These are phyloP conservation scores for Nycticryphes semicollaris DNA, from an alignment of 2,113 vertebrate species.

Conservation along the genomic window DNA sequence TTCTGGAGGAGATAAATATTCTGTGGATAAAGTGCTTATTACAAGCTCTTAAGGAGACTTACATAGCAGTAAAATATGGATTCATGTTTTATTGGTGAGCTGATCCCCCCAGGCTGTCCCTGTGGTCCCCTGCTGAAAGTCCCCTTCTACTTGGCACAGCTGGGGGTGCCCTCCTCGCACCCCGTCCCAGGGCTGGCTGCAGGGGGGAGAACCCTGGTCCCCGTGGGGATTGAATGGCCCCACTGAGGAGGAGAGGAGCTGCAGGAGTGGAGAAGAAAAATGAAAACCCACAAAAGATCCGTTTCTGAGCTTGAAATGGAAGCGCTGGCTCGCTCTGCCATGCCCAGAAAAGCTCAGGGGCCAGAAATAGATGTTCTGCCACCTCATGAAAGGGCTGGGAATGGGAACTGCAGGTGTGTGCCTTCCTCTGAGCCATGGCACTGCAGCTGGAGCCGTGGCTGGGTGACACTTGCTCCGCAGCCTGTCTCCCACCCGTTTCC, in stretches of 20 bases:
- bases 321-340: fast-evolving
- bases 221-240: fast-evolving
- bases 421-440: background rate
- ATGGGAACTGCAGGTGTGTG: background rate
- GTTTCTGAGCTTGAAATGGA: background rate
- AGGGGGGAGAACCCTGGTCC: background rate
- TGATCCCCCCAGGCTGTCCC: background rate
- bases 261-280: background rate
- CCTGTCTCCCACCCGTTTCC: background rate
- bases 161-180: background rate
- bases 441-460: background rate
- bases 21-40: background rate
- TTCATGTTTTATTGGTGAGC: fast-evolving
- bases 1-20: background rate
- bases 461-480: background rate
- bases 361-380: background rate
- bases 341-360: background rate
- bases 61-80: background rate
- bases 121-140: background rate
- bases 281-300: background rate
- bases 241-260: background rate
- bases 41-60: background rate
- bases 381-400: background rate
- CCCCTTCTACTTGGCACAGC: background rate
- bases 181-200: background rate